These are phyloP conservation scores for Marcusenius ussheri DNA, from an alignment of 2,113 vertebrate species.

Conservation along the genomic window DNA sequence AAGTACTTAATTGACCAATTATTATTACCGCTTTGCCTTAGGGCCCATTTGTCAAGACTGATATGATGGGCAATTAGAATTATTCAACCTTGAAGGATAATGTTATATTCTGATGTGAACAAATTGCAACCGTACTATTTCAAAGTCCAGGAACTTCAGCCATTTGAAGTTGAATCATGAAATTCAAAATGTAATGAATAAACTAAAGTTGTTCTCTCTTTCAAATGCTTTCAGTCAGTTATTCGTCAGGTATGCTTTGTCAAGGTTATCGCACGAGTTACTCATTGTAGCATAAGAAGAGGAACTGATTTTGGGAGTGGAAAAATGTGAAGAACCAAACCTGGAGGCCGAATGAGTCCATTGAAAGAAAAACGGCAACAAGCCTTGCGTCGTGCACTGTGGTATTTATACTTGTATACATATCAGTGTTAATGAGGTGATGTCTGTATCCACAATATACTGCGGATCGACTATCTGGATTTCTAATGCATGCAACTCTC, in stretches of 20 bases:
- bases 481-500: not conserved
- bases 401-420: not conserved
- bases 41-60: slow-evolving; percentile 69
- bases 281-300: not conserved
- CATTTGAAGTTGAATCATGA: slow-evolving; percentile 9
- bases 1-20: slow-evolving; percentile 71
- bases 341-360: not conserved
- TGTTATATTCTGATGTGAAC: slow-evolving; percentile 61
- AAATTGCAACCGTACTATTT: slow-evolving; percentile 38
- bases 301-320: not conserved
- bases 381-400: not conserved
- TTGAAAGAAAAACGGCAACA: not conserved
- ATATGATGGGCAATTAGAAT: slow-evolving; percentile 65
- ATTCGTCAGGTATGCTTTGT: not conserved
- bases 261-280: not conserved
- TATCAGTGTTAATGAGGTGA: not conserved
- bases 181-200: not conserved
- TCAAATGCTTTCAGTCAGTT: not conserved
- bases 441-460: not conserved
- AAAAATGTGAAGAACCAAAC: not conserved
- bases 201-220: not conserved
- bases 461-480: not conserved
- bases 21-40: slow-evolving; percentile 60
- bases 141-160: slow-evolving; percentile 21
- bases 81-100: slow-evolving; percentile 74